phyloP scores from a whole-genome alignment of 2,797 vertebrate genomes.

The Buceros bicornis region DNA sequence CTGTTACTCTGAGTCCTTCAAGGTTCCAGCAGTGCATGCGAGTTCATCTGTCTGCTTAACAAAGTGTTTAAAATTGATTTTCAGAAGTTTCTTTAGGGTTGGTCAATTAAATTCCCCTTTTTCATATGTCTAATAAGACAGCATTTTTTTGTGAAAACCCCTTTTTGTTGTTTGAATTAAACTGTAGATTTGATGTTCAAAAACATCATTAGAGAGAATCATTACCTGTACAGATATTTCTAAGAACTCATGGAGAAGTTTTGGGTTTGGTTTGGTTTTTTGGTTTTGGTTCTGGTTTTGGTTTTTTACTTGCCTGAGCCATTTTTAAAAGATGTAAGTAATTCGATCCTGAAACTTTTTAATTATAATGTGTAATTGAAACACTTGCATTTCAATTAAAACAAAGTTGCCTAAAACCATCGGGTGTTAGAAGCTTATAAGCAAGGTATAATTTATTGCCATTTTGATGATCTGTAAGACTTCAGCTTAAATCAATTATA shows the following conservation, averaged over 20 bases:
- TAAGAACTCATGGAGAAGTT: neutral
- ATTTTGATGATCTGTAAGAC: constrained; percentile 53
- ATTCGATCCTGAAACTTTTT: constrained; percentile 68
- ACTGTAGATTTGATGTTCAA: neutral
- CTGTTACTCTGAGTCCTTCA: neutral
- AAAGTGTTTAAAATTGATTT: neutral
- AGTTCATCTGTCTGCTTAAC: neutral
- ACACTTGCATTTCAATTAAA: constrained; percentile 67
- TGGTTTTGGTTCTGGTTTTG: neutral
- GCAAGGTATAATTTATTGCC: constrained; percentile 58
- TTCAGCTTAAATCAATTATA: constrained; percentile 69
- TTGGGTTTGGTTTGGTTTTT: neutral
- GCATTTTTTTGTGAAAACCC: neutral
- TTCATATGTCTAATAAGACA: neutral
- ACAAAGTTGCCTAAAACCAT: constrained; percentile 62
- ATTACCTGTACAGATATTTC: neutral
- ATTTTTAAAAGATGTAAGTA: constrained; percentile 32
- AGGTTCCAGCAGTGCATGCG: neutral
- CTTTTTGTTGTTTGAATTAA: neutral
- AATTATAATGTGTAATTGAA: constrained; percentile 70
- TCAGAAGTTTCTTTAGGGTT: neutral
- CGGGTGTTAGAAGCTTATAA: constrained; percentile 59
- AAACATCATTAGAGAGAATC: neutral
- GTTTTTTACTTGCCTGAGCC: neutral
- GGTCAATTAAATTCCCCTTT: neutral